Conservation (phyloP, 2,888 invertebrate genomes). For the Netelia virgata region DNA sequence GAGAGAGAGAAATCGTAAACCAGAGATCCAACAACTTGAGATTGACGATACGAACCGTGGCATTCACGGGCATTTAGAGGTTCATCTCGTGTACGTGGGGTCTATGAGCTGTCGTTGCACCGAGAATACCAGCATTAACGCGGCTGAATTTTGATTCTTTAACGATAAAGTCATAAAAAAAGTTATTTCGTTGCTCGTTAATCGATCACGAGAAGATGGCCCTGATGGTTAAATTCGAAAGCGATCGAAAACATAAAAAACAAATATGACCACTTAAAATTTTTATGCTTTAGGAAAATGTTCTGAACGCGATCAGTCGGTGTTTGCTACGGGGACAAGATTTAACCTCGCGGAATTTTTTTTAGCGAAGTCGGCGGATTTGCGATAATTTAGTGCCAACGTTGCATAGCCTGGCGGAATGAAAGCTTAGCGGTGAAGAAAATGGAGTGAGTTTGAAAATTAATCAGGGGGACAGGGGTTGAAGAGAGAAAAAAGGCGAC, state of each 20-base stretch:
- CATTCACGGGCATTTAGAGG: not conserved
- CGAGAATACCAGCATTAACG: no score
- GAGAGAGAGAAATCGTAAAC: conserved; percentile 5
- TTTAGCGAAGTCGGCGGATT: not conserved
- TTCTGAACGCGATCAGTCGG: no score
- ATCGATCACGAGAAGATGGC: no score
- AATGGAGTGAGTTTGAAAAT: conserved; percentile 28
- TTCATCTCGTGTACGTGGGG: not conserved
- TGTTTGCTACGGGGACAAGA: not conserved
- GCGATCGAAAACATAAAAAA: no score
- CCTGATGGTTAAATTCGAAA: no score
- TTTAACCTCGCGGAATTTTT: not conserved
- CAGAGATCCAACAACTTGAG: not conserved
- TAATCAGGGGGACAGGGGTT: conserved; percentile 10
- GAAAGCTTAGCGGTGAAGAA: not conserved
- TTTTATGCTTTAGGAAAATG: no score
- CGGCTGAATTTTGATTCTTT: not conserved
- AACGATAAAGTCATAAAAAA: not conserved
- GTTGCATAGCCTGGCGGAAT: not conserved
- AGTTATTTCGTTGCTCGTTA: no score
- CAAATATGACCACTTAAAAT: no score
- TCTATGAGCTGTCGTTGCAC: not conserved
- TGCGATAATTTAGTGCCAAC: not conserved
- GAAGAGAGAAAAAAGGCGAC: not conserved
- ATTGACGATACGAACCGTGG: not conserved